These are phyloP conservation scores for Drosophila teissieri DNA, from an alignment of 1,140 invertebrate genomes.

Conservation along the genomic window DNA sequence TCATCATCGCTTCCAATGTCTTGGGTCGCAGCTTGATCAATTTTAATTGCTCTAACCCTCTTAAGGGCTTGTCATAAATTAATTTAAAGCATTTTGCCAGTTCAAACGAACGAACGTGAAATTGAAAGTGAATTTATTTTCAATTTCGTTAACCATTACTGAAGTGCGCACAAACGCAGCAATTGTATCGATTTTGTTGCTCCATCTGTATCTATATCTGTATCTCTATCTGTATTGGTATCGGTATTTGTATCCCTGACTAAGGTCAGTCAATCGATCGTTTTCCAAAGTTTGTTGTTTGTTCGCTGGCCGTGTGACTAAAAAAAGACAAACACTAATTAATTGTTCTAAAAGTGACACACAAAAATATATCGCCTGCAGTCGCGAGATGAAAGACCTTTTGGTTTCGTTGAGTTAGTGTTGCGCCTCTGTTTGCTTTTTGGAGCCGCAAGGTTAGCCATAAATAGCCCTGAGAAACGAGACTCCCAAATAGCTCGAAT, in stretches of 20 bases:
- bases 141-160: slow-evolving; percentile 66
- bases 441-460: slow-evolving; percentile 51
- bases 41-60: slow-evolving; percentile 65
- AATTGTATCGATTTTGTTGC: slow-evolving; percentile 25
- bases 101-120: slow-evolving; percentile 16
- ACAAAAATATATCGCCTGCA: slow-evolving; percentile 41
- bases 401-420: slow-evolving; percentile 13
- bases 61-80: slow-evolving; percentile 63
- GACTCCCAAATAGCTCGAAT: slow-evolving; percentile 39
- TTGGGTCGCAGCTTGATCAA: slow-evolving; percentile 54
- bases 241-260: slow-evolving; percentile 1
- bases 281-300: slow-evolving; percentile 16
- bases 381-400: slow-evolving; percentile 50
- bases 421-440: slow-evolving; percentile 30
- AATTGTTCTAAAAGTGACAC: slow-evolving; percentile 67
- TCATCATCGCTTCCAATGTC: slow-evolving; percentile 16
- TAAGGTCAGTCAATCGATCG: slow-evolving; percentile 46
- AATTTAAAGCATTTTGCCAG: slow-evolving; percentile 54
- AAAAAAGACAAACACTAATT: slow-evolving; percentile 56
- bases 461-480: slow-evolving; percentile 54
- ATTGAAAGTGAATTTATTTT: slow-evolving; percentile 76
- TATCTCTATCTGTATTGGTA: not conserved
- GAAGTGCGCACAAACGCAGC: slow-evolving; percentile 44
- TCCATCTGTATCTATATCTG: not conserved
- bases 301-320: slow-evolving; percentile 3